phyloP scores from a whole-genome alignment of 2,888 invertebrate genomes.

The Aelia acuminata region DNA sequence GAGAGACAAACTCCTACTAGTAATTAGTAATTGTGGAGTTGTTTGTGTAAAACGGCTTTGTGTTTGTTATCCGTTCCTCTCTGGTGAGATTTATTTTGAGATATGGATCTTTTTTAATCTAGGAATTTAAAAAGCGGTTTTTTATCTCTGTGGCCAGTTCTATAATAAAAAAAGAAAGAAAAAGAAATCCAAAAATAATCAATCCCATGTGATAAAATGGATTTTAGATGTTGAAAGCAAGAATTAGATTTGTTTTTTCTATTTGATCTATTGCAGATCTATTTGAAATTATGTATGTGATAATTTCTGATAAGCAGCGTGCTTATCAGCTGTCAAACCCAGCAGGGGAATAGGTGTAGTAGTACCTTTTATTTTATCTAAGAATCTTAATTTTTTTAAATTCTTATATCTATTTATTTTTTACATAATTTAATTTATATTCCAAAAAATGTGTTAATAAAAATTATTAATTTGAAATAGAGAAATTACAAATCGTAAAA shows the following conservation, averaged over 20 bases:
- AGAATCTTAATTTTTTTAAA: neutral
- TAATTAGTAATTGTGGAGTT: too few species aligned
- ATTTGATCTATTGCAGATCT: too few species aligned
- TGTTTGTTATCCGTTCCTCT: neutral
- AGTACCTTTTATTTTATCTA: too few species aligned
- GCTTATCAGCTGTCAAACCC: too few species aligned
- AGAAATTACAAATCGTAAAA: neutral
- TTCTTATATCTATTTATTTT: neutral
- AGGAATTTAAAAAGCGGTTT: neutral
- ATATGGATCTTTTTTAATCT: neutral
- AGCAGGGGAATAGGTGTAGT: too few species aligned
- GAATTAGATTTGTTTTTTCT: too few species aligned
- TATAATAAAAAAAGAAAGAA: neutral
- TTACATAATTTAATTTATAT: neutral
- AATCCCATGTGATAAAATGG: neutral
- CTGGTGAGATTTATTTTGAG: neutral
- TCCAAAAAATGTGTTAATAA: neutral
- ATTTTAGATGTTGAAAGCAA: too few species aligned
- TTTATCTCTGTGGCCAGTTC: neutral
- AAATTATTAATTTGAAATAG: neutral
- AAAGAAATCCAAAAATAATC: neutral
- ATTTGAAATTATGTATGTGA: too few species aligned
- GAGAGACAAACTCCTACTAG: too few species aligned
- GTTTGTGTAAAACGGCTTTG: neutral
- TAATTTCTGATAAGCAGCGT: too few species aligned